Evolutionary conservation across 1,140 invertebrate genomes (phyloP).

Genomic region (Scaptomyza graminum): DNA sequence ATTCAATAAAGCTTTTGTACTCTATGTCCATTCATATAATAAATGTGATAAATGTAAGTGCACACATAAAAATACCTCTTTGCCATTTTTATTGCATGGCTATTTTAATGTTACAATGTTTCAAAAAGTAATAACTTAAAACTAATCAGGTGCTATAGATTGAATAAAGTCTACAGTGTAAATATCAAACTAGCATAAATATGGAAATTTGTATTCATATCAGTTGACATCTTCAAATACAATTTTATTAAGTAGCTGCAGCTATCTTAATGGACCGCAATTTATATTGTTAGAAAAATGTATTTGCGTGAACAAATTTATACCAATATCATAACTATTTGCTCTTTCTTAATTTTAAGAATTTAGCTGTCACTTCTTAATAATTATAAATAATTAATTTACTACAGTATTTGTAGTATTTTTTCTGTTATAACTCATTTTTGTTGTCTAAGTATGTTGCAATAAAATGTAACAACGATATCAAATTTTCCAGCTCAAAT

Average conservation of each 20-base stretch:
- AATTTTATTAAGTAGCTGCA: neutral
- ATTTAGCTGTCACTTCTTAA: too few species aligned
- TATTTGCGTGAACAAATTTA: neutral
- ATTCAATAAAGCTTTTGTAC: too few species aligned
- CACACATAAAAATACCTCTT: neutral
- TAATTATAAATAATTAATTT: too few species aligned
- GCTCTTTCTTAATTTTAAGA: too few species aligned
- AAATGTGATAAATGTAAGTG: too few species aligned
- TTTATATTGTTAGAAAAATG: neutral
- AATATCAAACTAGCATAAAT: neutral
- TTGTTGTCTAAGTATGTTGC: too few species aligned
- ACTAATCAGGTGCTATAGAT: neutral
- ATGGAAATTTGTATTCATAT: neutral
- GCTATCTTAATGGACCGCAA: neutral
- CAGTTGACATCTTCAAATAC: neutral
- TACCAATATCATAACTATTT: neutral
- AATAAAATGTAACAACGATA: too few species aligned
- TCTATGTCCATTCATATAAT: too few species aligned
- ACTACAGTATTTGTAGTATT: too few species aligned
- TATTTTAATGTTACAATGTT: neutral
- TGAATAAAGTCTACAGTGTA: neutral
- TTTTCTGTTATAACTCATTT: too few species aligned
- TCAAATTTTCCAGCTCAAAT: too few species aligned
- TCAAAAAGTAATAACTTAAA: neutral
- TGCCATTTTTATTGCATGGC: neutral